Percentiles rank a stretch among this genome's conserved stretches.
Conservation (phyloP, 35 echinoderm and acorn worm species). For the Diadema setosum region DNA sequence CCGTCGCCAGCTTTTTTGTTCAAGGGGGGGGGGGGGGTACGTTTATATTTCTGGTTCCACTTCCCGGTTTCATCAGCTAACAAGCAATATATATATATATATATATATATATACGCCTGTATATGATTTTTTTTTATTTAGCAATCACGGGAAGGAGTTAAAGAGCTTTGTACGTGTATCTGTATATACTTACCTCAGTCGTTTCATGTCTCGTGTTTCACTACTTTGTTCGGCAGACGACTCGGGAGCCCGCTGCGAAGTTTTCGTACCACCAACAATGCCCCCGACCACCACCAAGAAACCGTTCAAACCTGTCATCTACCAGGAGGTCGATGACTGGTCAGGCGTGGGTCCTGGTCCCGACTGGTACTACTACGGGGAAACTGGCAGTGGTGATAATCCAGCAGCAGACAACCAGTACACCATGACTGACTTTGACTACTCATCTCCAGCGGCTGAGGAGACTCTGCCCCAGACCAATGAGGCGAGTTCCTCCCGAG, state of each 20-base stretch:
- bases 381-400: not conserved
- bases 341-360: not conserved
- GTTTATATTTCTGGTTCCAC: no score
- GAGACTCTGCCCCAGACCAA: no score
- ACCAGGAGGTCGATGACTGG: not conserved
- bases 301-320: not conserved
- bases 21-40: no score
- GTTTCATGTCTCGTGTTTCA: not conserved
- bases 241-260: not conserved
- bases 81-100: no score
- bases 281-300: not conserved
- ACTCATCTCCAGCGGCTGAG: not conserved
- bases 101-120: no score
- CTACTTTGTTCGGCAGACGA: not conserved
- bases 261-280: not conserved
- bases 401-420: not conserved
- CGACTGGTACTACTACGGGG: conserved; percentile 6
- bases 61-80: no score
- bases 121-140: no score
- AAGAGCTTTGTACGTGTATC: not conserved
- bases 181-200: not conserved
- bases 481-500: no score
- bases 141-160: not conserved
- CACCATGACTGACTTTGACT: not conserved
- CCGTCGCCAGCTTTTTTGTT: no score